Percentiles rank a stretch among this genome's conserved stretches.
phyloP scores from a whole-genome alignment of 2,888 invertebrate species.

The Acronicta alni region DNA sequence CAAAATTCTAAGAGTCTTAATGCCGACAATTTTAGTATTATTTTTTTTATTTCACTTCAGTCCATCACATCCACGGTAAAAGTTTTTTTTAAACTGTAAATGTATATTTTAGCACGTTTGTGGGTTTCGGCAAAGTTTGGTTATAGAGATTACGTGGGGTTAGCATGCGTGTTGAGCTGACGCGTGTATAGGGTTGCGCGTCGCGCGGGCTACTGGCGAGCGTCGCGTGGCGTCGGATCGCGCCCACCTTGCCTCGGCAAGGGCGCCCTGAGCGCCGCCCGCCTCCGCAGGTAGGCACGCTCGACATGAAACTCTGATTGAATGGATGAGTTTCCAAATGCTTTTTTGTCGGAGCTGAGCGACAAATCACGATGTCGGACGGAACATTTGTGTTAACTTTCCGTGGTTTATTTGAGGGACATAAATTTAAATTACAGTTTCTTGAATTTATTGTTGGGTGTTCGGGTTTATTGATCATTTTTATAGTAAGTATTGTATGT shows the following conservation, averaged over 20 bases:
- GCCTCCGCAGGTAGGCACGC: constrained; percentile 71
- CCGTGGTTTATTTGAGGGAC: constrained; percentile 47
- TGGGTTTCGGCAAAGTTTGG: constrained; percentile 63
- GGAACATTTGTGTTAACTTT: constrained; percentile 55
- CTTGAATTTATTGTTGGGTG: constrained; percentile 24
- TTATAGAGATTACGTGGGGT: constrained; percentile 61
- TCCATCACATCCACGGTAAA: constrained; percentile 51
- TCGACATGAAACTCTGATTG: constrained; percentile 62
- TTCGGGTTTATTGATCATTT: constrained; percentile 20
- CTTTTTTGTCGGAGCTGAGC: constrained; percentile 53
- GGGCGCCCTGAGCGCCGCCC: constrained; percentile 62
- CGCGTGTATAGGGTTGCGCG: constrained; percentile 64
- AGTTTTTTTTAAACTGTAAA: constrained; percentile 19
- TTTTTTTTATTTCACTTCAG: constrained; percentile 46
- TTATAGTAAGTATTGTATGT: not conserved
- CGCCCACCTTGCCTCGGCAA: constrained; percentile 61
- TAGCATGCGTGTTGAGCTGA: constrained; percentile 59
- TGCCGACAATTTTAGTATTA: constrained; percentile 34
- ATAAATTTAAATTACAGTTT: constrained; percentile 49
- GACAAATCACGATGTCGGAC: constrained; percentile 56
- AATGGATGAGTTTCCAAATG: constrained; percentile 63
- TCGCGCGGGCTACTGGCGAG: constrained; percentile 75
- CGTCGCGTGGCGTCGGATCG: constrained; percentile 42
- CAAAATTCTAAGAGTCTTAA: constrained; percentile 30
- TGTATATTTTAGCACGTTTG: constrained; percentile 34